phyloP scores from a whole-genome alignment of 2,888 invertebrate species.

The Mesoligia furuncula region DNA sequence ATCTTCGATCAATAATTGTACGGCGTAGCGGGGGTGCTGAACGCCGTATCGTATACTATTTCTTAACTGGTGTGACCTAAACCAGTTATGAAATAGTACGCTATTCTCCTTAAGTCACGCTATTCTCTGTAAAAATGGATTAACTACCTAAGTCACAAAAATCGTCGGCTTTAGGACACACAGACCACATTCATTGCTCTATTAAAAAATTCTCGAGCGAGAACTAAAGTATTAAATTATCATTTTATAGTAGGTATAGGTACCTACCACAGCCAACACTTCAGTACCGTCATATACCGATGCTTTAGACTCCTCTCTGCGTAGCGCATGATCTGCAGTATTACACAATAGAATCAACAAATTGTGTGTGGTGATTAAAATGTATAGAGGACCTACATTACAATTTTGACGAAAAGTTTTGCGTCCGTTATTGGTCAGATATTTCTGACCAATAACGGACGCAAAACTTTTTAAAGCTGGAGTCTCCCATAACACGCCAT shows the following conservation, averaged over 20 bases:
- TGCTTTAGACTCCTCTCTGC: conserved; percentile 59
- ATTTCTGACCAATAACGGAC: background rate
- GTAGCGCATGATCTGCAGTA: conserved; percentile 23
- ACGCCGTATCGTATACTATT: too few relatives aligned
- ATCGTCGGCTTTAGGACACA: background rate
- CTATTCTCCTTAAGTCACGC: too few relatives aligned
- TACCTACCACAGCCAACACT: conserved; percentile 32
- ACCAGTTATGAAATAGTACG: too few relatives aligned
- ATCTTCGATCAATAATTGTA: too few relatives aligned
- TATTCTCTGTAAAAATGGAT: background rate
- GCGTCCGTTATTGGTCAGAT: too few relatives aligned
- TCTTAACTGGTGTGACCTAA: too few relatives aligned
- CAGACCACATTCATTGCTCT: too few relatives aligned
- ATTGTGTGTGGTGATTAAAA: too few relatives aligned
- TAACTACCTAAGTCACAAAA: background rate
- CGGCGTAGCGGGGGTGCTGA: too few relatives aligned
- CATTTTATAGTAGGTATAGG: too few relatives aligned
- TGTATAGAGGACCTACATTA: background rate
- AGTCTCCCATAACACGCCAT: background rate
- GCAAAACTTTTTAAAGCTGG: background rate
- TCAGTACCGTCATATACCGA: conserved; percentile 52
- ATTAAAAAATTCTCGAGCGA: background rate
- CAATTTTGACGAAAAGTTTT: background rate
- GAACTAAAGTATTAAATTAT: background rate
- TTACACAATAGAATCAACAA: conserved; percentile 9